Conservation (phyloP, 2,797 vertebrate genomes). For the Dermochelys coriacea region DNA sequence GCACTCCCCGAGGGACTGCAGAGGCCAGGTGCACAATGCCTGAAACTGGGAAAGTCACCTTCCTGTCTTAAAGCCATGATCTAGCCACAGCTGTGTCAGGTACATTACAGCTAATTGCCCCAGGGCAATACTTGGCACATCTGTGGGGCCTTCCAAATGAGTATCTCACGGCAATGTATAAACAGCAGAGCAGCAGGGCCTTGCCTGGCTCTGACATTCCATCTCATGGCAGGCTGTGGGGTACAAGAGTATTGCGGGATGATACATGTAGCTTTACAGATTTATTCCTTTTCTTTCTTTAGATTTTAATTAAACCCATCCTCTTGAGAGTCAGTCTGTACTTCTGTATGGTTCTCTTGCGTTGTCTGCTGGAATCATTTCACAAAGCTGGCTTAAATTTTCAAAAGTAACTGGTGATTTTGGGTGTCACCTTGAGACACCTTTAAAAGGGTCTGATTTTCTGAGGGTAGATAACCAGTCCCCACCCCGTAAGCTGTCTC, state of each 20-base stretch:
- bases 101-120: background rate
- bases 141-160: accelerated
- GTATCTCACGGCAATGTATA: accelerated
- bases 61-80: background rate
- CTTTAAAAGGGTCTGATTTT: background rate
- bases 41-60: background rate
- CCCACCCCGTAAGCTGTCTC: background rate
- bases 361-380: background rate
- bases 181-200: background rate
- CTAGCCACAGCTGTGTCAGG: background rate
- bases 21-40: background rate
- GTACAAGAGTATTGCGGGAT: background rate
- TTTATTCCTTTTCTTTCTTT: conserved; percentile 22
- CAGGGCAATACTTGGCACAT: background rate
- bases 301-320: conserved; percentile 40
- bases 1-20: background rate
- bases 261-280: background rate
- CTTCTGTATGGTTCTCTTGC: background rate
- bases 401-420: background rate
- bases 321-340: accelerated
- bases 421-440: background rate
- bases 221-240: background rate
- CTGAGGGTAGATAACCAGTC: accelerated
- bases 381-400: background rate
- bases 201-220: accelerated